Evolutionary conservation across 2,113 vertebrate species (phyloP), one percentile per base, ranked within the genome.

Genomic region (Phalacrocorax carbo): DNA sequence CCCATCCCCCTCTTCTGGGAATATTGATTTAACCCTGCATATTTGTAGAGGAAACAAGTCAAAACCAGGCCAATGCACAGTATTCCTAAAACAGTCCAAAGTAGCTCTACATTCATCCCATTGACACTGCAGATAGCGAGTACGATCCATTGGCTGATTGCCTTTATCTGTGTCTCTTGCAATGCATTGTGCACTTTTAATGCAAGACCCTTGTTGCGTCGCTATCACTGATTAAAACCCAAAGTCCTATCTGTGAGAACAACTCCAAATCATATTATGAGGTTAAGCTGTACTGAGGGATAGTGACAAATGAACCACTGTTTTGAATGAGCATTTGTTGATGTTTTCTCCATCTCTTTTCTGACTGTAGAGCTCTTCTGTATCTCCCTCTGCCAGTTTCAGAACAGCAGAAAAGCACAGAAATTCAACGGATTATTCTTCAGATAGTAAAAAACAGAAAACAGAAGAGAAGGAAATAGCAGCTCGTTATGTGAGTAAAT

Each of bases 391-490:
- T 75, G 99, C 99, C 95, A 99, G 99, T 98, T 99, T 99, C 96
- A 98, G 99, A 97, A 95, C 98, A 60, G 98, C 98, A 94, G 99
- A 99, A 98, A 99, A 99, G 94, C 99, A 99, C 97, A 98, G 99
- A 96, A 99, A 98, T 97, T 99, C 99, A 14, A 98, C 98, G 52
- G 99, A 99, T 95, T 99, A 99, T 95, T 98, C 99, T 48, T 99
- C 99, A n/a, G 99, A 99, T n/a, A 99, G 98, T 98, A 99, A 99
- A 98, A 99, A 99, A 54, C 99, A 99, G 98, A 99, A 99, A 97
- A 99, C 99, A 7, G 99, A 99, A 81, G 99, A 99, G 84, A 99
- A 99, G 88, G 99, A 99, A 96, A 97, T 99, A 91, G 97, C 98
- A 84, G 97, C 99, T 80, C 99, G 98, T 96, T 99, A 99, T 3